Evolutionary conservation across 1,140 invertebrate genomes (phyloP), one percentile per base, ranked within the genome.

Genomic region (Dysdera silvatica): DNA sequence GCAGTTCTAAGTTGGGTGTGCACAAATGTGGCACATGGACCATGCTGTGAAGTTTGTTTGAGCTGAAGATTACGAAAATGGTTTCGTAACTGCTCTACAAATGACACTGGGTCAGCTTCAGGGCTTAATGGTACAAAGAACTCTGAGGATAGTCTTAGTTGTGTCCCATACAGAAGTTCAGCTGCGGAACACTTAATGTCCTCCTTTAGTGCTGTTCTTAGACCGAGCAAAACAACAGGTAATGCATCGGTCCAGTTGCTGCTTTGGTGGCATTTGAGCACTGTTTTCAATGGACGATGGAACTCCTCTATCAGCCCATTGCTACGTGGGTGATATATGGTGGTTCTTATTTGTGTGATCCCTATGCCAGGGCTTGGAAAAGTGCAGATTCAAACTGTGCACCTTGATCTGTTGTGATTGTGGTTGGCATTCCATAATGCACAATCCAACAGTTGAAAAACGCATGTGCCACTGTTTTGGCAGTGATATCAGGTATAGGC

Each of bases 281-380:
- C 68, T 14, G 71, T 43, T 66, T 80, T 79, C 12, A 80, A 59
- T 41, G 70, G 49, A 1, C 74, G 66, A 69, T 82, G 78, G 24
- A 72, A 67, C n/a, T 72, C 53, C 54, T 77, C 73, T 0, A 74
- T 64, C 48, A 74, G 61, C 3, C 72, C 75, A 61, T 78, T 78
- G 7, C 70, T 23, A 8, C 68, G 67, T 16, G 74, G 76, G 32
- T 76, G 71, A 29, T 55, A 64, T 4, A 33, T 29, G 3, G 61
- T 32, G 6, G 64, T 66, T n/a, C 61, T 35, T 16, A 43, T 3
- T 53, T 43, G n/a, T 18, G 18, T 4, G 59, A 20, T 14, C 72
- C 37, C 4, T 28, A 18, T 1, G n/a, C 20, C 18, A 72, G 28
- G 3, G 63, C 8, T 7, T n/a, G 14, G 31, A 65, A 71, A 3